phyloP scores from a whole-genome alignment of 2,888 invertebrate species.

The Gymnosoma rotundatum region DNA sequence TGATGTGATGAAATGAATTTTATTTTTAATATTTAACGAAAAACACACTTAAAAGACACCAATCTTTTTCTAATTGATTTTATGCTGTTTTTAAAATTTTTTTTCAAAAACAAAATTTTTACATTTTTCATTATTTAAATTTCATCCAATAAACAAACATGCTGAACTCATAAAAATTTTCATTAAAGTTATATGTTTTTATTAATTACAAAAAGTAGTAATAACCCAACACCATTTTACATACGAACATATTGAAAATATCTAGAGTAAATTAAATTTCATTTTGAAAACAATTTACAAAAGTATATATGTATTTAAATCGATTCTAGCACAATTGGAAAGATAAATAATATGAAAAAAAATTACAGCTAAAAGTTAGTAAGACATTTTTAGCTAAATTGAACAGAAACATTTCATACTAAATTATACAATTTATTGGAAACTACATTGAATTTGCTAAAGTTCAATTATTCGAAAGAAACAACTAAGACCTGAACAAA shows the following conservation, averaged over 20 bases:
- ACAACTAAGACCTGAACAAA: constrained; percentile 8
- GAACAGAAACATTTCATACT: constrained; percentile 30
- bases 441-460: constrained; percentile 40
- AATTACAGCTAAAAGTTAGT: constrained; percentile 49
- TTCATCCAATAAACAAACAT: constrained; percentile 62
- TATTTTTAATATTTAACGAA: background rate
- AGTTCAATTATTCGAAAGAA: background rate
- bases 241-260: constrained; percentile 40
- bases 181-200: background rate
- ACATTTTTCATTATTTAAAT: constrained; percentile 8
- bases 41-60: constrained; percentile 48
- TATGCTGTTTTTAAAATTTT: constrained; percentile 8
- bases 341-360: constrained; percentile 23
- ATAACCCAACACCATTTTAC: constrained; percentile 45
- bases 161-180: constrained; percentile 55
- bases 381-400: constrained; percentile 11
- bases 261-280: constrained; percentile 7
- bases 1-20: background rate
- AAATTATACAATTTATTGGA: constrained; percentile 33
- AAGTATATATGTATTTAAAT: constrained; percentile 40
- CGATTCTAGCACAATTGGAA: constrained; percentile 40
- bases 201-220: constrained; percentile 21
- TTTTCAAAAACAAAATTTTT: constrained; percentile 17
- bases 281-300: constrained; percentile 64
- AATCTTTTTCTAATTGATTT: constrained; percentile 15